Evolutionary conservation across 2,888 invertebrate genomes (phyloP), one percentile per base, ranked within the genome.

Genomic region (Phanerotoma sp.): DNA sequence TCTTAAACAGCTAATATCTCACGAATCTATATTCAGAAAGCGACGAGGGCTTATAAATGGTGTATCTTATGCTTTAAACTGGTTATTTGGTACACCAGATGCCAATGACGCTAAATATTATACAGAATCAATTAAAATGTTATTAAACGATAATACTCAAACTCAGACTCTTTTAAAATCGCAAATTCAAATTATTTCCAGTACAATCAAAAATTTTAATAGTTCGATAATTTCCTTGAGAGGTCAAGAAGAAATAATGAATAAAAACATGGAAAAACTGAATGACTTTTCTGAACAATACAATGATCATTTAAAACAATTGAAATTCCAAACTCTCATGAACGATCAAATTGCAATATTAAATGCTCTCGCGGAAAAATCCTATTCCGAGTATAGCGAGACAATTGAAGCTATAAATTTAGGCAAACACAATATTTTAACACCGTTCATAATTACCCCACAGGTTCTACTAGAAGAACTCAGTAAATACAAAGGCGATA

Each of bases 191-290:
- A 28, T 49, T 16, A 40, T 49, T 10, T 22, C 40, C 3, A 49
- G 22, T 28, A 40, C 38, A 9, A 49, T 49, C 1, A 38, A 16
- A 38, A 49, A 49, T 38, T 49, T 49, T 28, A 49, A 49, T 16
- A 16, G 25, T 22, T 37, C 38, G 2, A 18, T 49, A 13, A 15
- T 10, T 3, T 10, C 22, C 9, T 15, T 49, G 5, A 13, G 16
- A 3, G 16, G 25, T 13, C 49, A 49, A 38, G 49, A 49, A 38
- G 25, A 7, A 5, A 10, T 13, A 25, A 40, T 49, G 20, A 40
- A 49, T 28, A n/a, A 40, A 6, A 49, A 49, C 28, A 10, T 40
- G 2, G 30, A 20, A 10, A 7, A 22, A 40, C 11, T 49, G 18
- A 16, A 38, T n/a, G 28, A 25, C 16, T 49, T 49, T 40, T n/a